phyloP scores from a whole-genome alignment of 2,888 invertebrate species.

The Phlogophora meticulosa region DNA sequence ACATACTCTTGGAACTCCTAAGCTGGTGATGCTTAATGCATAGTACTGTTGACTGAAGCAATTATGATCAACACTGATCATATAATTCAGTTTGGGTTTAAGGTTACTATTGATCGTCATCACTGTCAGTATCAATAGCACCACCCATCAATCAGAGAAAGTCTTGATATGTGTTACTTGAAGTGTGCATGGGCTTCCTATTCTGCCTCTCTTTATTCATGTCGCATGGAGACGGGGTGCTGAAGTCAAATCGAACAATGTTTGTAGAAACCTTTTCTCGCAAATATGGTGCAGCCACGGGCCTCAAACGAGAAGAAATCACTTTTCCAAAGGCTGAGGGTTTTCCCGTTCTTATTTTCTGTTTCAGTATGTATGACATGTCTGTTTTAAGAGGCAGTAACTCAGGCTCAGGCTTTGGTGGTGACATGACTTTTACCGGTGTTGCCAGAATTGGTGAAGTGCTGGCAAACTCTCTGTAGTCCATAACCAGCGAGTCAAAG shows the following conservation, averaged over 20 bases:
- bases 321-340: conserved; percentile 84
- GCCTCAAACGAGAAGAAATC: conserved; percentile 73
- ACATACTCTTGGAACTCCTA: background rate
- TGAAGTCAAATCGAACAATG: conserved; percentile 80
- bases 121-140: conserved; percentile 39
- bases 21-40: background rate
- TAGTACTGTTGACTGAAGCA: conserved; percentile 7
- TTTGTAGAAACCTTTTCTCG: conserved; percentile 66
- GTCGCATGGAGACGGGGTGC: conserved; percentile 83
- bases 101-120: conserved; percentile 48
- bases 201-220: conserved; percentile 75
- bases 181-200: conserved; percentile 64
- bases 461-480: conserved; percentile 46
- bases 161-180: conserved; percentile 53
- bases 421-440: conserved; percentile 12
- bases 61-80: conserved; percentile 5
- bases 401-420: conserved; percentile 58
- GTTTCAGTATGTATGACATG: conserved; percentile 79
- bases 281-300: conserved; percentile 81
- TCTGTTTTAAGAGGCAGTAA: conserved; percentile 78
- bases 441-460: conserved; percentile 17
- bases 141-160: conserved; percentile 51
- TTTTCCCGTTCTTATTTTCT: conserved; percentile 73
- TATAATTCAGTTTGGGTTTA: conserved; percentile 2
- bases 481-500: conserved; percentile 76